Conservation (phyloP, 2,888 invertebrate species). For the Gortyna flavago region DNA sequence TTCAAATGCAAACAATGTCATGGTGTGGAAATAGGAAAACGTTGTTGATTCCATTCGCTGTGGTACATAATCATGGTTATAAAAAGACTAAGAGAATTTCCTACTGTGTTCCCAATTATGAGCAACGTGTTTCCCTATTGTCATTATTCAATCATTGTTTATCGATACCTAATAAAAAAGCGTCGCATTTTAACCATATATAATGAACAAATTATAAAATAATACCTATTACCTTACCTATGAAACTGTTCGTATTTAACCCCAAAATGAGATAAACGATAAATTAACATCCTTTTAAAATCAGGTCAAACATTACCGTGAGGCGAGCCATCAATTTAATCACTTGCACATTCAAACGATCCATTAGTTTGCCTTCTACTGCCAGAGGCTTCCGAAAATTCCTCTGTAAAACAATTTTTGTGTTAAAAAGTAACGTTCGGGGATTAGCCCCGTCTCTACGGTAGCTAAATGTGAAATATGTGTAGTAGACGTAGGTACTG, state of each 20-base stretch:
- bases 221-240: background rate
- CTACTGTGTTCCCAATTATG: background rate
- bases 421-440: slow-evolving; percentile 53
- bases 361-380: slow-evolving; percentile 29
- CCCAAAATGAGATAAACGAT: slow-evolving; percentile 9
- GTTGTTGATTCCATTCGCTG: background rate
- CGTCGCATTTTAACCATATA: background rate
- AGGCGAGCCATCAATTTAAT: slow-evolving; percentile 53
- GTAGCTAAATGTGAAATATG: slow-evolving; percentile 66
- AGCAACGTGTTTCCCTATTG: background rate
- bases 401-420: slow-evolving; percentile 50
- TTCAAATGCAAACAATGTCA: slow-evolving; percentile 1
- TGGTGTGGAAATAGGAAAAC: background rate
- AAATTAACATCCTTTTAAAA: slow-evolving; percentile 52
- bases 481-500: slow-evolving; percentile 55
- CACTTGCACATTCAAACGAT: slow-evolving; percentile 51
- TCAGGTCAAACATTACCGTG: slow-evolving; percentile 24
- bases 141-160: background rate
- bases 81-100: background rate
- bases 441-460: slow-evolving; percentile 57
- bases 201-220: background rate
- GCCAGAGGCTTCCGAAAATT: slow-evolving; percentile 41
- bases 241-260: background rate
- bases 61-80: background rate
- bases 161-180: background rate